Conservation (phyloP, 2,797 vertebrate genomes). For the Pangasius sanitwongsei region DNA sequence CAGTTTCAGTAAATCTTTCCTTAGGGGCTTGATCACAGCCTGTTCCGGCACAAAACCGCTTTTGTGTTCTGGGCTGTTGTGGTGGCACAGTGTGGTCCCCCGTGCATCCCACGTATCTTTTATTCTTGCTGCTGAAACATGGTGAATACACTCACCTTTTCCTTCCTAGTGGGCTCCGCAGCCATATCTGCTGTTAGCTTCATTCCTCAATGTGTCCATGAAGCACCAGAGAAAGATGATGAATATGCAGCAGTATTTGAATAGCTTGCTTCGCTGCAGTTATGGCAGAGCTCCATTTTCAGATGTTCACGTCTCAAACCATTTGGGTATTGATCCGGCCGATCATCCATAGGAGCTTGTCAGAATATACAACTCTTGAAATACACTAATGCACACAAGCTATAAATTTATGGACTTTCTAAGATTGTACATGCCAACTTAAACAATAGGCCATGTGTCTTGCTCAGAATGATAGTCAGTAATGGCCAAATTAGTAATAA, state of each 20-base stretch:
- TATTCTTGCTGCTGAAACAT: constrained; percentile 12
- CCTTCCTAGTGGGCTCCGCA: neutral
- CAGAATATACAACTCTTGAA: neutral
- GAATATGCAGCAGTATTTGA: neutral
- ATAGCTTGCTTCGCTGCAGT: neutral
- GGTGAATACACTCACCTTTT: neutral
- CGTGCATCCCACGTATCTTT: neutral
- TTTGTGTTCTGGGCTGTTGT: neutral
- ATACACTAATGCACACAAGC: neutral
- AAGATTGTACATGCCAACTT: neutral
- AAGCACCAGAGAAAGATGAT: neutral
- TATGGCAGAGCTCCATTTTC: neutral
- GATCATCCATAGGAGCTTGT: neutral
- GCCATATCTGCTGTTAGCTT: neutral
- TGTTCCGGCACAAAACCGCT: neutral
- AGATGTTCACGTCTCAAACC: neutral
- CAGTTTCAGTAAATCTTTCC: neutral
- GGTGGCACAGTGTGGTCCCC: neutral
- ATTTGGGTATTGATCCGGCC: neutral
- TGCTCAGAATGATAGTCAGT: too few species aligned
- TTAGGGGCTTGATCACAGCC: neutral
- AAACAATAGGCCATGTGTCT: neutral
- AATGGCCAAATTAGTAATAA: neutral
- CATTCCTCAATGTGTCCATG: neutral
- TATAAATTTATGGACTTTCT: neutral